These are phyloP conservation scores for Tetraodon nigroviridis DNA, from an alignment of 2,113 vertebrate genomes.

Conservation along the genomic window DNA sequence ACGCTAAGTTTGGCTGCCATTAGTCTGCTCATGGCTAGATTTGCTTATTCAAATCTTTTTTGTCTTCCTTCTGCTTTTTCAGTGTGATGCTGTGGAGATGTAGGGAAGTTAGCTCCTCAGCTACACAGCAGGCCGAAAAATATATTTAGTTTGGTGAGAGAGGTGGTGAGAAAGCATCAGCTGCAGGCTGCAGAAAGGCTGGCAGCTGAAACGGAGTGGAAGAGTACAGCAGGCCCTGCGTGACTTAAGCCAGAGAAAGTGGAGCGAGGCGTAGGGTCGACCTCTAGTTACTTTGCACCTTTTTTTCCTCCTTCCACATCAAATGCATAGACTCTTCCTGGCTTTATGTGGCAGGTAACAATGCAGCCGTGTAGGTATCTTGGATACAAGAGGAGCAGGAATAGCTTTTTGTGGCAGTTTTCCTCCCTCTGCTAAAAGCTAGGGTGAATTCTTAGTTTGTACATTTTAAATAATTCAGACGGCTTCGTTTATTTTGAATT, in stretches of 20 bases:
- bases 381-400: slow-evolving; percentile 13
- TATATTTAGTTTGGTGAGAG: slow-evolving; percentile 40
- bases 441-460: slow-evolving; percentile 75
- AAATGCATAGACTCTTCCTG: slow-evolving; percentile 32
- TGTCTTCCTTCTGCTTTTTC: slow-evolving; percentile 29
- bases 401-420: slow-evolving; percentile 53
- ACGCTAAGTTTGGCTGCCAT: slow-evolving; percentile 61
- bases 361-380: slow-evolving; percentile 10
- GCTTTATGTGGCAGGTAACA: slow-evolving; percentile 16
- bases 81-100: slow-evolving; percentile 48
- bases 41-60: slow-evolving; percentile 66
- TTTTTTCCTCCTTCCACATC: slow-evolving; percentile 6
- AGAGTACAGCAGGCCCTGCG: slow-evolving; percentile 18
- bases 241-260: slow-evolving; percentile 32
- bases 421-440: slow-evolving; percentile 57
- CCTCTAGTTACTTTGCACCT: slow-evolving; percentile 39
- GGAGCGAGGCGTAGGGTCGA: slow-evolving; percentile 22
- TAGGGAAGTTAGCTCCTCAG: slow-evolving; percentile 52
- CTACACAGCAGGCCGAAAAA: slow-evolving; percentile 56
- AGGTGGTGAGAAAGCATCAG: slow-evolving; percentile 33
- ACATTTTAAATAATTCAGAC: slow-evolving; percentile 71
- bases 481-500: slow-evolving; percentile 73
- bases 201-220: slow-evolving; percentile 34
- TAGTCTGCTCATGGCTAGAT: slow-evolving; percentile 66
- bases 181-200: slow-evolving; percentile 2